A percentile compares a stretch with the other conserved stretches of the same genome.
These are phyloP conservation scores for Caenorhabditis plicata DNA, from an alignment of 2,888 invertebrate species.

Conservation along the genomic window DNA sequence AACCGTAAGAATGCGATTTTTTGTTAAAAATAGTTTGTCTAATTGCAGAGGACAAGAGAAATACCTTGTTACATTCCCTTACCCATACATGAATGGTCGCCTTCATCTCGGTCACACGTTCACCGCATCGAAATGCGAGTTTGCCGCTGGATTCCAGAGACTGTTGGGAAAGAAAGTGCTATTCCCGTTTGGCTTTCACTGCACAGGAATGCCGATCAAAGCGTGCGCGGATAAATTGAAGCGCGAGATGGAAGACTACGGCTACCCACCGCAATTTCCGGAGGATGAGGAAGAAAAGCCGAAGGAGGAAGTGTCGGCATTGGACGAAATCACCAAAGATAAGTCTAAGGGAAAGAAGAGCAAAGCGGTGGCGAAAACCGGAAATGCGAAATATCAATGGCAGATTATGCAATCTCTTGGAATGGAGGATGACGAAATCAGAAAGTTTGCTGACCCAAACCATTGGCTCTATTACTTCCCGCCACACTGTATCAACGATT, in stretches of 20 bases:
- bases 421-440: slow-evolving; percentile 85
- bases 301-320: slow-evolving; percentile 47
- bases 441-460: slow-evolving; percentile 81
- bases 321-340: slow-evolving; percentile 74
- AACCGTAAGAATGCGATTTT: slow-evolving; percentile 34
- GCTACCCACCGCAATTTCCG: slow-evolving; percentile 78
- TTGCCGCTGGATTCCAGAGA: slow-evolving; percentile 87
- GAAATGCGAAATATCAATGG: slow-evolving; percentile 90
- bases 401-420: slow-evolving; percentile 95
- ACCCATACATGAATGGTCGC: slow-evolving; percentile 98
- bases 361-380: slow-evolving; percentile 89
- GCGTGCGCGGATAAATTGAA: slow-evolving; percentile 96
- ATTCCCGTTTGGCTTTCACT: slow-evolving; percentile 97
- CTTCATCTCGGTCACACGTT: slow-evolving; percentile 97
- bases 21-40: neutral
- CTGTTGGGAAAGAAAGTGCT: slow-evolving; percentile 85
- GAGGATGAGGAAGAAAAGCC: slow-evolving; percentile 68
- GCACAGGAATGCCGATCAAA: slow-evolving; percentile 99
- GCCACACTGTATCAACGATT: slow-evolving; percentile 81
- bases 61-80: slow-evolving; percentile 91
- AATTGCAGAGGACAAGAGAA: slow-evolving; percentile 70
- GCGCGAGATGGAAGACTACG: slow-evolving; percentile 86
- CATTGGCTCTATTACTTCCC: slow-evolving; percentile 98
- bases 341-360: slow-evolving; percentile 89
- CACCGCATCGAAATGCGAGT: slow-evolving; percentile 95